Evolutionary conservation across 2,797 vertebrate species (phyloP), one percentile per base, ranked within the genome.

Genomic region (Botia kubotai): DNA sequence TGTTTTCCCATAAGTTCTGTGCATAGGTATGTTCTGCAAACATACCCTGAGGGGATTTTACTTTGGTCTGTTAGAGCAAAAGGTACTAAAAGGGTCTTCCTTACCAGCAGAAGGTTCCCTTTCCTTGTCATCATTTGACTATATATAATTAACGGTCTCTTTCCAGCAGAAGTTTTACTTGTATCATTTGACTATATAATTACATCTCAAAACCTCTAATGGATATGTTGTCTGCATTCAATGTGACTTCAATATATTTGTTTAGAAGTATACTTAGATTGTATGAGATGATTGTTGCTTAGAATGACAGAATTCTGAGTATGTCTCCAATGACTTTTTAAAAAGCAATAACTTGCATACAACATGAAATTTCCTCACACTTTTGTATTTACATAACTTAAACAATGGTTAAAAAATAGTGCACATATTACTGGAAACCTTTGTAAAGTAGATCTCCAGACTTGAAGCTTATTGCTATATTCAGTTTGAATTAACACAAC

Each of bases 21-120:
- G 33, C 68, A 74, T 72, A 79, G 60, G 82, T 78, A 82, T 66
- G 52, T 80, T 76, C 77, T 73, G 72, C 14, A 79, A 79, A 83
- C 55, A 66, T 75, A 65, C 65, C 70, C 52, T 55, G 48, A 58
- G 11, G 23, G 23, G 23, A 26, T 77, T 77, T 80, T 67, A 82
- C 62, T 19, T 17, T 58, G 17, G 75, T 69, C 62, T 48, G 63
- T 26, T 76, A 53, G 57, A 82, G 36, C 29, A 33, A 66, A 65
- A 48, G 2, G 13, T 60, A 16, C 16, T 39, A 65, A n/a, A 46
- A 62, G 71, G 52, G 77, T 81, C 12, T 52, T 63, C 39, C 80
- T 77, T 55, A 65, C 46, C 57, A 73, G 68, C 43, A 13, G 29
- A 79, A 76, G 23, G 13, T 82, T 75, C n/a, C 72, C 70, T 76